Conservation (phyloP, 2,888 invertebrate genomes). For the Chrysopilus asiliformis region DNA sequence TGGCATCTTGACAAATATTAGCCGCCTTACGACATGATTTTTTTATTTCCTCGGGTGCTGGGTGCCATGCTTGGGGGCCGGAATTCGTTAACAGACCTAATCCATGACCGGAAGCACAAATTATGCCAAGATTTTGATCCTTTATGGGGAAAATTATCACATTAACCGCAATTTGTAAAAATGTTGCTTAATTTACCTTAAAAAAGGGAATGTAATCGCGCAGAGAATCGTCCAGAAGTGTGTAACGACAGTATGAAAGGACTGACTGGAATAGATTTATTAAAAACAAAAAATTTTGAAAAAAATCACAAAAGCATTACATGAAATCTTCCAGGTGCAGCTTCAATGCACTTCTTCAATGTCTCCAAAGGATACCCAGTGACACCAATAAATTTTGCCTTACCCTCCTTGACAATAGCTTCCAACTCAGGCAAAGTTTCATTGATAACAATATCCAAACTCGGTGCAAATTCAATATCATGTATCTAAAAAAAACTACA, state of each 20-base stretch:
- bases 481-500: constrained; percentile 53
- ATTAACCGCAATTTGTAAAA: too few species aligned
- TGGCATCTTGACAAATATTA: constrained; percentile 49
- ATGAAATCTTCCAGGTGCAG: constrained; percentile 37
- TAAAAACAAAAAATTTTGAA: not conserved
- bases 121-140: constrained; percentile 52
- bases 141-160: too few species aligned
- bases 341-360: constrained; percentile 59
- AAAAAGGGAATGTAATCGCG: constrained; percentile 60
- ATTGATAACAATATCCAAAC: constrained; percentile 57
- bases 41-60: constrained; percentile 51
- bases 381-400: constrained; percentile 68
- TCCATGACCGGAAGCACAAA: constrained; percentile 69
- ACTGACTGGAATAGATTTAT: constrained; percentile 16
- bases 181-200: constrained; percentile 29
- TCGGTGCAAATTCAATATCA: constrained; percentile 77
- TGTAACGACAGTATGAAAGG: constrained; percentile 66
- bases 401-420: constrained; percentile 55
- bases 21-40: constrained; percentile 46
- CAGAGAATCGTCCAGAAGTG: constrained; percentile 66
- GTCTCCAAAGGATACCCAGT: constrained; percentile 73
- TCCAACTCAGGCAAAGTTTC: constrained; percentile 78
- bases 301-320: constrained; percentile 16
- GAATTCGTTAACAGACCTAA: constrained; percentile 69
- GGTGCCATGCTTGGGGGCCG: constrained; percentile 72